A percentile compares a stretch with the other conserved stretches of the same genome.
Evolutionary conservation across 2,888 invertebrate species (phyloP).

Genomic region (Cantharis flavilabris): DNA sequence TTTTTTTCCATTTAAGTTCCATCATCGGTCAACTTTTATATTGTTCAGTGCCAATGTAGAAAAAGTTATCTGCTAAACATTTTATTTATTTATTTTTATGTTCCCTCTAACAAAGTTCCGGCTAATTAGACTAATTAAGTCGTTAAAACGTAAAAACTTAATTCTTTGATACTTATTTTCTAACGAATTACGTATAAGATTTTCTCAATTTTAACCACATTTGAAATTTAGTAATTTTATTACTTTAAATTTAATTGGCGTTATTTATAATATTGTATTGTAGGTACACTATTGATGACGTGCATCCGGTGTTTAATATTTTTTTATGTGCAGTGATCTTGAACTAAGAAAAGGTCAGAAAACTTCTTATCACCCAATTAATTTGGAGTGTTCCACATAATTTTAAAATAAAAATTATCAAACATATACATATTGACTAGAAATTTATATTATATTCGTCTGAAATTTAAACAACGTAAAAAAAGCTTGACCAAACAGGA

Average conservation of each 20-base stretch:
- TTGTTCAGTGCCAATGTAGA: background rate
- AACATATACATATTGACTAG: background rate
- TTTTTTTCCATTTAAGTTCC: too few species aligned
- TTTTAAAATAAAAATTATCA: background rate
- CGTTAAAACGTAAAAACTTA: background rate
- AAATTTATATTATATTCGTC: background rate
- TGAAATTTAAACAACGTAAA: background rate
- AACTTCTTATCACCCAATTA: slow-evolving; percentile 1
- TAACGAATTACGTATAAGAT: background rate
- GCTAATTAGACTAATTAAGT: background rate
- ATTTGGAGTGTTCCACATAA: background rate
- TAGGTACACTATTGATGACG: background rate
- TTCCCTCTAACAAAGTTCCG: background rate
- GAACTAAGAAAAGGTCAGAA: background rate
- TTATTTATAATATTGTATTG: background rate
- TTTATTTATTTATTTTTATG: background rate
- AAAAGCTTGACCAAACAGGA: background rate
- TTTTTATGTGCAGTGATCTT: slow-evolving; percentile 1
- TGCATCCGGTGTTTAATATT: background rate
- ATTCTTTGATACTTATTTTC: background rate
- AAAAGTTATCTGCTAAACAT: background rate
- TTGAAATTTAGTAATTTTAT: background rate
- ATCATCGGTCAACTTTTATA: background rate
- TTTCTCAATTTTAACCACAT: background rate
- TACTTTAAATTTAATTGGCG: background rate